Percentiles rank a stretch among this genome's conserved stretches.
These are phyloP conservation scores for Euphydryas editha DNA, from an alignment of 2,888 invertebrate genomes.

Conservation along the genomic window DNA sequence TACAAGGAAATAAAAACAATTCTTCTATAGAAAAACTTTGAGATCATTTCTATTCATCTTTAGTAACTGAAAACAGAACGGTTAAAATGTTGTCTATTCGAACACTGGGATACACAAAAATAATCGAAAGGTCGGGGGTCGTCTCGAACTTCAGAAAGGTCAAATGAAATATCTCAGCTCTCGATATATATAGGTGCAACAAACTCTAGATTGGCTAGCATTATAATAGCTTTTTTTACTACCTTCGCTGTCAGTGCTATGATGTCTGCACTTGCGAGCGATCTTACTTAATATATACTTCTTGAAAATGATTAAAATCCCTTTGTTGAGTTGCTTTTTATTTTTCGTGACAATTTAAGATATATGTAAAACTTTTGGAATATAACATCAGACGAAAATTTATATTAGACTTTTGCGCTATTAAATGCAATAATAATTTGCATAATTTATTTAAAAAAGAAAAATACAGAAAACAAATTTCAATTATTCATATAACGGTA, in stretches of 20 bases:
- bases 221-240: conserved; percentile 15
- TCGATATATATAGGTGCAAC: conserved; percentile 17
- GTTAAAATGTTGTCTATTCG: neutral
- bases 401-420: neutral
- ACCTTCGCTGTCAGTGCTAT: conserved; percentile 10
- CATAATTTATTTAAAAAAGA: neutral
- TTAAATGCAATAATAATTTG: neutral
- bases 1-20: neutral
- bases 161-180: conserved; percentile 9
- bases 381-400: neutral
- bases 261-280: conserved; percentile 3
- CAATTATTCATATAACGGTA: too few species aligned
- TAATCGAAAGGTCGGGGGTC: conserved; percentile 15
- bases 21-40: neutral
- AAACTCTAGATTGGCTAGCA: conserved; percentile 15
- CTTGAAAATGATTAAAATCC: neutral
- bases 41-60: neutral
- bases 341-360: neutral
- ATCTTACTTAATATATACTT: conserved; percentile 2
- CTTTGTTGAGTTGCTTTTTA: neutral
- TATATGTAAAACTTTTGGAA: neutral
- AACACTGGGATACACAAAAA: neutral
- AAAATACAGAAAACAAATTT: too few species aligned
- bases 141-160: conserved; percentile 13
- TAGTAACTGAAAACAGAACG: neutral